Percentiles rank a stretch among this genome's conserved stretches.
Conservation (phyloP, 2,113 vertebrate species). For the Crotalus helleri region DNA sequence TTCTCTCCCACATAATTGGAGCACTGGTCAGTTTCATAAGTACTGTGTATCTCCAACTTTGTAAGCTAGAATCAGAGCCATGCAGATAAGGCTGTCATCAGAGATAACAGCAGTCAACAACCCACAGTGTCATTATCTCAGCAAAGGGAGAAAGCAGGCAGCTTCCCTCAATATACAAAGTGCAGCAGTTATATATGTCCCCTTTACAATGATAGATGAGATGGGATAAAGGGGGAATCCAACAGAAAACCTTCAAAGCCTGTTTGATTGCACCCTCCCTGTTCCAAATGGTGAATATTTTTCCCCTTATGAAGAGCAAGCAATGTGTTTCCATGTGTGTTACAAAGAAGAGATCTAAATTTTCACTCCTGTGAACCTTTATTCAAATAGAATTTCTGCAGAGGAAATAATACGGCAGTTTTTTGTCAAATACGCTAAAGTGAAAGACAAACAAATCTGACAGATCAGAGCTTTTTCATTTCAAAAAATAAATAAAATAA, state of each 20-base stretch:
- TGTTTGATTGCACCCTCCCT: conserved; percentile 43
- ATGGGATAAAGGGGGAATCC: conserved; percentile 58
- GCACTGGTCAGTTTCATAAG: conserved; percentile 61
- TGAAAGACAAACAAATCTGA: conserved; percentile 60
- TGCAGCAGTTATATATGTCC: conserved; percentile 64
- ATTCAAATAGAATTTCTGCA: conserved; percentile 51
- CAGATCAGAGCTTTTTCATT: conserved; percentile 58
- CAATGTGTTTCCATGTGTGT: conserved; percentile 2
- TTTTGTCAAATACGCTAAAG: conserved; percentile 55
- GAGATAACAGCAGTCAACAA: conserved; percentile 75
- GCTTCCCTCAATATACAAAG: conserved; percentile 65
- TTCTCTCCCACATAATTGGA: conserved; percentile 39
- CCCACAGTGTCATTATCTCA: conserved; percentile 66
- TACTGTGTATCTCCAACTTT: conserved; percentile 61
- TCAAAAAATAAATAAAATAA: conserved; percentile 64
- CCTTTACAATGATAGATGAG: conserved; percentile 69
- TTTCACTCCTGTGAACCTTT: not conserved
- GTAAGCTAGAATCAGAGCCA: conserved; percentile 67
- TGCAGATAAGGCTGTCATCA: conserved; percentile 73
- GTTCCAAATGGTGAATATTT: conserved; percentile 34
- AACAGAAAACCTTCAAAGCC: conserved; percentile 63
- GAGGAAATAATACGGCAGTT: conserved; percentile 55
- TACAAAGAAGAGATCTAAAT: conserved; percentile 2
- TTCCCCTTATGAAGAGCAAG: conserved; percentile 21
- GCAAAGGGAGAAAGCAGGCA: conserved; percentile 65